Evolutionary conservation across 2,888 invertebrate species (phyloP), one percentile per base, ranked within the genome.

Genomic region (Drosophila neonasuta): DNA sequence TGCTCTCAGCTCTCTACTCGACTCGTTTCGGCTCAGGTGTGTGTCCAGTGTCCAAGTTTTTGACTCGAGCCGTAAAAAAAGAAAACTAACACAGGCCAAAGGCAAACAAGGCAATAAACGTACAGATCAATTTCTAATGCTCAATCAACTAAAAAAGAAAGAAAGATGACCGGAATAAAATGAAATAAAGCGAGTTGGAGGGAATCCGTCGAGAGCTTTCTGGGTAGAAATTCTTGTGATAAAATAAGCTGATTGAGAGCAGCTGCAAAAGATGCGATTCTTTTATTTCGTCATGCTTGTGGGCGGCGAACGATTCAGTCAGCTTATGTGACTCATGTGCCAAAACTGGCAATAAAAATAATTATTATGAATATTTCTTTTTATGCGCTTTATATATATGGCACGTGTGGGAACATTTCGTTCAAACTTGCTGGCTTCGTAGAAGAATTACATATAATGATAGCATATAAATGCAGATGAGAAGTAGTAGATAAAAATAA

Each of bases 111-210:
- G 76, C 74, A 78, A 85, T 81, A 85, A 82, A 85, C 76, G 77
- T 68, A 67, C 67, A 79, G 80, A 82, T 81, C 85, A 85, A 81
- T 81, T 81, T 82, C 85, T 68, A 76, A 82, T 76, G 80, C 83
- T 82, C 80, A 81, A 82, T 85, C 80, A 85, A 76, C 85, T 82
- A 73, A 76, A 75, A 77, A 70, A 64, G 57, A 52, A 15, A 10
- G 11, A 9, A n/a, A 59, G 11, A 44, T n/a, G 4, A n/a, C 11
- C 36, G n/a, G 11, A 13, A 13, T 10, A 11, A 15, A 17, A 36
- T 5, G 36, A 34, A 24, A 30, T 9, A 30, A 52, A 51, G 45
- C 13, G 15, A 45, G 24, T 24, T 11, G 1, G 17, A 52, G 29
- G 20, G 29, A 17, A 29, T 29, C 65, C 30, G 54, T 73, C 51